Evolutionary conservation across 2,113 vertebrate species (phyloP), one percentile per base, ranked within the genome.

Genomic region (Hiodon tergisus): DNA sequence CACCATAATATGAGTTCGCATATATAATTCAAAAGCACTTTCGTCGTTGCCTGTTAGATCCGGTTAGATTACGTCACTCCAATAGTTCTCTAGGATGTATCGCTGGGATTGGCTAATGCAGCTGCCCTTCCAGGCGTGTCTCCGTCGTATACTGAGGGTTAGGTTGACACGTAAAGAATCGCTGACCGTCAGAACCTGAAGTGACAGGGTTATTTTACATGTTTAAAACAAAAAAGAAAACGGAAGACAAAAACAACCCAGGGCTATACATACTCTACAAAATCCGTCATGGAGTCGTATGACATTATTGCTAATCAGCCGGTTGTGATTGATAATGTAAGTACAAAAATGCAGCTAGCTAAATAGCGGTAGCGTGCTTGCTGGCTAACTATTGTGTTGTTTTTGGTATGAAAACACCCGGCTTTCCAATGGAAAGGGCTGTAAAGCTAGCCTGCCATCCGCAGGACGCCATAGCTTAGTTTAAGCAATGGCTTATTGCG

Each of bases 281-380:
- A 69, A 62, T 47, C 55, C 73, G 87, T 79, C 82, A 96, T 95
- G 94, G 94, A 95, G 83, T 91, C 92, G 76, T 95, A 95, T 87
- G 95, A 95, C 86, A 92, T 96, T 84, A 91, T 93, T 87, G 92
- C 92, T 71, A 94, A 94, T 81, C 94, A 94, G 87, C 94, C 93
- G 8, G 94, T 94, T 75, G 94, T 95, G 78, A 94, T 94, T 77
- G 93, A 94, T 89, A 94, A 95, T 85, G 94, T 96, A 79, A 95
- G 94, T 90, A 88, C 31, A 59, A 9, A 13, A 50, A 60, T 13
- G n/a, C 63, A 46, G 50, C 53, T 2, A n/a, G 31, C 57, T 46
- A 31, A 13, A 57, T 53, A 13, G 11, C 17, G 16, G 6, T 63
- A 63, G 7, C 55, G 10, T 5, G 69, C 73, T 59, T 67, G 8